Evolutionary conservation across 2,113 vertebrate genomes (phyloP).

Genomic region (Apteryx owenii): DNA sequence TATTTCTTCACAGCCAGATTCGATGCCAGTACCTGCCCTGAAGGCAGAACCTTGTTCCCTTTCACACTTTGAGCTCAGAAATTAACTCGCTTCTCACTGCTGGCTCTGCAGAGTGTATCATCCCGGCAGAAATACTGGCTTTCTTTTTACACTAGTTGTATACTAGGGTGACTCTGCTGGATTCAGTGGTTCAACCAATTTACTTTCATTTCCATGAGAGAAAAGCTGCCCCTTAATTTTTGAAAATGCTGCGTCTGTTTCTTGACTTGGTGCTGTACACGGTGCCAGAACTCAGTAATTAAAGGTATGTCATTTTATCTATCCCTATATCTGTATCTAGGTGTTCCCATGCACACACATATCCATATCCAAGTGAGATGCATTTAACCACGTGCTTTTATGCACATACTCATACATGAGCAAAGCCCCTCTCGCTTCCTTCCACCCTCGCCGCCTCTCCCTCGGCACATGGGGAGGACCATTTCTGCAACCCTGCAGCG

Average conservation of each 20-base stretch:
- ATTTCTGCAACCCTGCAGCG: not conserved
- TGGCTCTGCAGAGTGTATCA: not conserved
- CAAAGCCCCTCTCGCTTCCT: not conserved
- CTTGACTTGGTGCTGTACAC: not conserved
- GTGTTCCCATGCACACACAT: not conserved
- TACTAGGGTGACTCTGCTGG: not conserved
- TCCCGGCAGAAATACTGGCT: not conserved
- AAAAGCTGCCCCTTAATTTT: not conserved
- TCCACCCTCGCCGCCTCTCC: not conserved
- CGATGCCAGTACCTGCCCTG: not conserved
- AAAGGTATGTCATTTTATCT: not conserved
- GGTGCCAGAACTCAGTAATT: not conserved
- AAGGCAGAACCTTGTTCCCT: not conserved
- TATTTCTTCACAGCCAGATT: not conserved
- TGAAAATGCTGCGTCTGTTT: not conserved
- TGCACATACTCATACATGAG: fast-evolving
- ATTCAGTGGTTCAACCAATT: not conserved
- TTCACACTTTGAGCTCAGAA: not conserved
- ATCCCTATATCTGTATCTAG: not conserved
- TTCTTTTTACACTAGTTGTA: not conserved
- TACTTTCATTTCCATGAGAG: not conserved
- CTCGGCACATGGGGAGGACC: fast-evolving
- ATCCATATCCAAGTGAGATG: not conserved
- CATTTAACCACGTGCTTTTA: not conserved
- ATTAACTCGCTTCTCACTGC: not conserved